Base-by-base conservation (phyloP, 2,113 vertebrate species). In the Prochilodus magdalenae region DNA sequence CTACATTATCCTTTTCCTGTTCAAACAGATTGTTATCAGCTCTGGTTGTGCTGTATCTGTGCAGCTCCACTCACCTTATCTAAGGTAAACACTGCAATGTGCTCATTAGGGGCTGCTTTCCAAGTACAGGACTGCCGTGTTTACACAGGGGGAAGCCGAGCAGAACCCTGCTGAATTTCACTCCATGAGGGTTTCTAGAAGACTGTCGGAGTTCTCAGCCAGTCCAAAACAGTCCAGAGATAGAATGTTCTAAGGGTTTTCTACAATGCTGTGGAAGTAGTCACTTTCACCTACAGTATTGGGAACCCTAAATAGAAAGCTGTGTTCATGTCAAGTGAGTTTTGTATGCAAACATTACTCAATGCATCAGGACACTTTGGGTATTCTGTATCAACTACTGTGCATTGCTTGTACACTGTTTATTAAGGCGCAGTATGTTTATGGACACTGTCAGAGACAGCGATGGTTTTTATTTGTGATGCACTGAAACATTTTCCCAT, bases 31-130 rank as follows among this genome's bases (percentile, higher is more conserved):
- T 84, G 89, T 89, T 86, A 86, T 86, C 88, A 88, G 81, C 51
- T 12, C 29, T 66, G 29, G 26, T 29, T 16, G 13, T 26, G 62
- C 84, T 79, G 93, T 95, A 96, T 96, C 95, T 93, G 91, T 93
- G 90, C 84, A 75, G 84, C 87, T 44, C 86, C 83, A 90, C 93
- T 96, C 94, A 96, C 96, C 96, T 96, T 96, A 97, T 97, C 96
- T 95, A 69, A 96, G 95, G 96, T 96, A 98, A 98, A 97, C 94
- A 95, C 90, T 90, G 94, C 96, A 94, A 95, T 94, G 92, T 90
- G 91, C 93, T 95, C 93, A 91, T 98, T 97, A 96, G 93, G 92
- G 89, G 92, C 78, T 92, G 91, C 89, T 94, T 92, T 93, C 93
- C 91, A 88, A 89, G 90, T 92, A 92, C 94, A 55, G 20, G 53